These are phyloP conservation scores for Rhagonycha lutea DNA, from an alignment of 2,888 invertebrate genomes.

Conservation along the genomic window DNA sequence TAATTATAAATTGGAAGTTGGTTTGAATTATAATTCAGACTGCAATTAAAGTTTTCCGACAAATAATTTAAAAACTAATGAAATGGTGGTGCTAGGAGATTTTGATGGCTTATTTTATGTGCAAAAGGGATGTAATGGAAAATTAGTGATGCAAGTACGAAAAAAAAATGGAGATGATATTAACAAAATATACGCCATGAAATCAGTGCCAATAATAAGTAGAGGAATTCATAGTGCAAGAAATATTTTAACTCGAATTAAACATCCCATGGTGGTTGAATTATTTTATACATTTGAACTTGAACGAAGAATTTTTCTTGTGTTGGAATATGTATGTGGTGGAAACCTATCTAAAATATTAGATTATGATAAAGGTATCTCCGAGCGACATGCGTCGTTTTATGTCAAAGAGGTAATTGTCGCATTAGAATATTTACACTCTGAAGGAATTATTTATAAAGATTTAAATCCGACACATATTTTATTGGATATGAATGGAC, in stretches of 20 bases:
- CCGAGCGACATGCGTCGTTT: constrained; percentile 93
- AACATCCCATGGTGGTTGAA: neutral
- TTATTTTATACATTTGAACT: neutral
- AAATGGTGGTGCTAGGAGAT: constrained; percentile 60
- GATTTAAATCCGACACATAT: constrained; percentile 99
- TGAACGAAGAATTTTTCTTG: neutral
- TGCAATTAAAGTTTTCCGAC: neutral
- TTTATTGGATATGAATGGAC: constrained; percentile 95
- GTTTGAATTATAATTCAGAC: neutral
- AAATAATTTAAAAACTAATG: neutral
- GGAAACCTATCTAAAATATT: neutral
- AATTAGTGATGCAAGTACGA: neutral
- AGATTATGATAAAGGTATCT: constrained; percentile 61
- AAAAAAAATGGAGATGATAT: neutral
- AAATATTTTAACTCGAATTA: neutral
- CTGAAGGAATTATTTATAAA: constrained; percentile 90
- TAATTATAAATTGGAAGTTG: neutral
- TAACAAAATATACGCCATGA: neutral
- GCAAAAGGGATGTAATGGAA: neutral
- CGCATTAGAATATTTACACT: constrained; percentile 88
- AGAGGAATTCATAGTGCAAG: neutral
- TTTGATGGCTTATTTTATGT: constrained; percentile 84
- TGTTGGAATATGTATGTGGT: neutral
- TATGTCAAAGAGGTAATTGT: constrained; percentile 99
- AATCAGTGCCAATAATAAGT: neutral